phyloP scores from a whole-genome alignment of 1,140 invertebrate species.

The Dinoponera quadriceps region DNA sequence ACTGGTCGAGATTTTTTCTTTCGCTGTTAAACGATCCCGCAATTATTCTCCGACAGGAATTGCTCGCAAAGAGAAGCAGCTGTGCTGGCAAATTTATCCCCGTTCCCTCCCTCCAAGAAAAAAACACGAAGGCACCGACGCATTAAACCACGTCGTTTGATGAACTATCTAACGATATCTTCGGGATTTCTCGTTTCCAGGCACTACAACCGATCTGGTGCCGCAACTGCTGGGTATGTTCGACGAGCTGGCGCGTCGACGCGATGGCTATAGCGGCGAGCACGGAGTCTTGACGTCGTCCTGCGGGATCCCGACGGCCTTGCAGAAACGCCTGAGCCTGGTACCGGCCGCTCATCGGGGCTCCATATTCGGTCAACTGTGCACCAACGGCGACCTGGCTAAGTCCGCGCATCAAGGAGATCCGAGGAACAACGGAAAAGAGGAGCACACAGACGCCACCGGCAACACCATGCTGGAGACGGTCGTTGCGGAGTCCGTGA shows the following conservation, averaged over 20 bases:
- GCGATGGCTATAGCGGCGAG: conserved; percentile 73
- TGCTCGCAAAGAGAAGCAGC: too few relatives aligned
- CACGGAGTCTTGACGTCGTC: conserved; percentile 75
- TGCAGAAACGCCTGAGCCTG: conserved; percentile 83
- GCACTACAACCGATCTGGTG: conserved; percentile 88
- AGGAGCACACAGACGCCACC: conserved; percentile 7
- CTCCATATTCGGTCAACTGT: conserved; percentile 80
- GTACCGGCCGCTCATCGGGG: conserved; percentile 78
- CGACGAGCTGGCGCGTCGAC: conserved; percentile 87
- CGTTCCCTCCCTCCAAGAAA: too few relatives aligned
- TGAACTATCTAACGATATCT: too few relatives aligned
- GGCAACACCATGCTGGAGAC: conserved; percentile 29
- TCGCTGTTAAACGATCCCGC: too few relatives aligned
- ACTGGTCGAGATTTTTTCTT: too few relatives aligned
- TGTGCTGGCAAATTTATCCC: too few relatives aligned
- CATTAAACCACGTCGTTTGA: too few relatives aligned
- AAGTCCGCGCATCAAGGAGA: conserved; percentile 28
- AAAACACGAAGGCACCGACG: too few relatives aligned
- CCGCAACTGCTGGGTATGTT: conserved; percentile 89
- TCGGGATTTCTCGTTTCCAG: conserved; percentile 74
- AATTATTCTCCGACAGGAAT: too few relatives aligned
- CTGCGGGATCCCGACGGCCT: conserved; percentile 76
- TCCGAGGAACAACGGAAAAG: conserved; percentile 32
- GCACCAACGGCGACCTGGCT: conserved; percentile 47
- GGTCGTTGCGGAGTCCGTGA: background rate